Conservation (phyloP, 1,140 invertebrate species). For the Whitmania pigra region DNA sequence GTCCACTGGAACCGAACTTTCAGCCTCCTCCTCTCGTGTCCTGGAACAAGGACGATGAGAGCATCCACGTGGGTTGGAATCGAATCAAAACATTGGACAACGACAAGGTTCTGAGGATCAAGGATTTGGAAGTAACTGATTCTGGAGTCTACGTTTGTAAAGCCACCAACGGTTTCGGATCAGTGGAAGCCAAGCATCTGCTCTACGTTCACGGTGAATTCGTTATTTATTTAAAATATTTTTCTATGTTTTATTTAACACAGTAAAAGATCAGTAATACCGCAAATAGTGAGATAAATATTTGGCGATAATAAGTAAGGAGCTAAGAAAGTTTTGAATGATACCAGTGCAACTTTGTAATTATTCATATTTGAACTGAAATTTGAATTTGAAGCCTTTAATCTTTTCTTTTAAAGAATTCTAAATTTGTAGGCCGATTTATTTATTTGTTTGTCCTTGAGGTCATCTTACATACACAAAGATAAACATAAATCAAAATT, state of each 20-base stretch:
- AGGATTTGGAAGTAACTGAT: constrained; percentile 34
- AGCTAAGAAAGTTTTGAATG: too few relatives aligned
- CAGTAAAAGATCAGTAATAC: too few relatives aligned
- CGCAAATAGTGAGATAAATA: neutral
- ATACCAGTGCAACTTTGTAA: too few relatives aligned
- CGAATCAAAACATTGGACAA: constrained; percentile 28
- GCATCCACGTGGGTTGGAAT: constrained; percentile 48
- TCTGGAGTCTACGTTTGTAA: constrained; percentile 39
- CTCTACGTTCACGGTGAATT: constrained; percentile 22
- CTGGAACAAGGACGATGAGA: constrained; percentile 40
- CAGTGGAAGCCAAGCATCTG: constrained; percentile 30
- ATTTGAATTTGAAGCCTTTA: too few relatives aligned
- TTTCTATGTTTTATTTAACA: neutral
- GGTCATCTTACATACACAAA: too few relatives aligned
- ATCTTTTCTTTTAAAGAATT: too few relatives aligned
- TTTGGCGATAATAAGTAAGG: too few relatives aligned
- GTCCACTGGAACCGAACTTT: constrained; percentile 35
- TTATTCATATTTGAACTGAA: too few relatives aligned
- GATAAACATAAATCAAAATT: too few relatives aligned
- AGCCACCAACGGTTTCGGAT: constrained; percentile 42
- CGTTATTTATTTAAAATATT: neutral
- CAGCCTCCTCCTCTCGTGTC: constrained; percentile 31
- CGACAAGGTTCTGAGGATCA: constrained; percentile 33
- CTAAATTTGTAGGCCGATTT: too few relatives aligned
- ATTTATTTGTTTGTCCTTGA: too few relatives aligned